Evolutionary conservation across 2,888 invertebrate genomes (phyloP).

Genomic region (Eristalis tenax): DNA sequence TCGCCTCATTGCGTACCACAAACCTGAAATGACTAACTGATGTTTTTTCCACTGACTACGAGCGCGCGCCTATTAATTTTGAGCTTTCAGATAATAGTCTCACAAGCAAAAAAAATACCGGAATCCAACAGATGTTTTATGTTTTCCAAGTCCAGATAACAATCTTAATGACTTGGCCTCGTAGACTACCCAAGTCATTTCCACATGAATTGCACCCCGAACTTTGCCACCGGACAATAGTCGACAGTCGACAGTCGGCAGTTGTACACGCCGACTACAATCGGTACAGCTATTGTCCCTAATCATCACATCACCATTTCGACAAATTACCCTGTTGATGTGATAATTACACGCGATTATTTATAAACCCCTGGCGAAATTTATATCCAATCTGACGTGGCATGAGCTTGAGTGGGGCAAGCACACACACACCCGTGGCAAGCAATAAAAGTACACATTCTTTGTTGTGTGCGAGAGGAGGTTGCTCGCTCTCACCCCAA

Average conservation of each 20-base stretch:
- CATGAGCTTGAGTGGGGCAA: neutral
- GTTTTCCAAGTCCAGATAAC: constrained; percentile 28
- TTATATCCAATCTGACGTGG: constrained; percentile 1
- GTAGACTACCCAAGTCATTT: constrained; percentile 20
- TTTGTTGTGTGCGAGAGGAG: constrained; percentile 5
- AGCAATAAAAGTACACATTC: constrained; percentile 47
- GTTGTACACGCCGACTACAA: constrained; percentile 33
- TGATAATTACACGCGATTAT: constrained; percentile 71
- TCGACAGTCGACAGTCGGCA: neutral
- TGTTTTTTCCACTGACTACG: no score
- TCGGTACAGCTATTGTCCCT: constrained; percentile 59
- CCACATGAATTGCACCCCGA: constrained; percentile 21
- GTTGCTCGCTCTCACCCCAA: neutral
- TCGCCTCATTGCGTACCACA: no score
- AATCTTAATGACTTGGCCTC: constrained; percentile 28
- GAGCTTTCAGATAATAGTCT: neutral
- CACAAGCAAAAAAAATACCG: neutral
- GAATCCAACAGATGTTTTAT: constrained; percentile 16
- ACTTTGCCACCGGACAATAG: neutral
- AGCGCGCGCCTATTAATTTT: neutral
- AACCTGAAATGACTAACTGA: no score
- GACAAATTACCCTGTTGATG: constrained; percentile 71
- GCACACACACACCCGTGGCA: neutral
- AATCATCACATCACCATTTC: constrained; percentile 64
- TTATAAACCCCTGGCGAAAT: constrained; percentile 28